Evolutionary conservation across 2,113 vertebrate species (phyloP), one percentile per base, ranked within the genome.

Genomic region (Gallinago undulata): DNA sequence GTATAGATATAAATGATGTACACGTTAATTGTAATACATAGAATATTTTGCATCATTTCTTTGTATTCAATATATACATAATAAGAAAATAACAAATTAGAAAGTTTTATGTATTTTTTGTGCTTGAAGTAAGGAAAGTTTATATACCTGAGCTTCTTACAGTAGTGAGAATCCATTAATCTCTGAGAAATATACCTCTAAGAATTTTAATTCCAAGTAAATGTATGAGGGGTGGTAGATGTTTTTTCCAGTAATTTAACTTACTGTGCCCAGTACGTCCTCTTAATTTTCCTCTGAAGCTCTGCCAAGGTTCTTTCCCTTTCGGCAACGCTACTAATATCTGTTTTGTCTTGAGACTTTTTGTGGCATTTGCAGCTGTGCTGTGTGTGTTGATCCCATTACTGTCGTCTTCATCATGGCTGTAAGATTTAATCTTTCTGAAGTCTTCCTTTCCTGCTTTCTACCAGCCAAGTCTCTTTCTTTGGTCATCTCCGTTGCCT

Each of bases 21-120:
- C 76, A 88, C 63, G 94, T 87, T 92, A 91, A 79, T 79, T 87
- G 77, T 76, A 92, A 63, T 90, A 63, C 13, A 79, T 79, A 89
- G 82, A 89, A 72, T 95, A 89, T 60, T 77, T 57, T 72, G 30
- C 86, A 41, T 95, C 10, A 77, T 91, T 97, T 92, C 56, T 96
- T 93, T 59, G 55, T 80, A 86, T 94, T 96, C 56, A 88, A 66
- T 93, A 67, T 92, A 96, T 72, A 95, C 14, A 17, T 92, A 62
- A 73, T 56, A 79, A 94, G 66, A 96, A 63, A 47, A 16, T 48
- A 75, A 55, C 76, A 62, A 79, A 64, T 91, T 82, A 27, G 39
- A 25, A 87, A 50, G 33, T 80, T 60, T 81, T 70, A 21, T 84
- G 39, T n/a, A 25, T 10, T 87, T 84, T 69, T 68, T 72, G 1